Conservation (phyloP, 1,140 invertebrate species). For the Drosophila jambulina region DNA sequence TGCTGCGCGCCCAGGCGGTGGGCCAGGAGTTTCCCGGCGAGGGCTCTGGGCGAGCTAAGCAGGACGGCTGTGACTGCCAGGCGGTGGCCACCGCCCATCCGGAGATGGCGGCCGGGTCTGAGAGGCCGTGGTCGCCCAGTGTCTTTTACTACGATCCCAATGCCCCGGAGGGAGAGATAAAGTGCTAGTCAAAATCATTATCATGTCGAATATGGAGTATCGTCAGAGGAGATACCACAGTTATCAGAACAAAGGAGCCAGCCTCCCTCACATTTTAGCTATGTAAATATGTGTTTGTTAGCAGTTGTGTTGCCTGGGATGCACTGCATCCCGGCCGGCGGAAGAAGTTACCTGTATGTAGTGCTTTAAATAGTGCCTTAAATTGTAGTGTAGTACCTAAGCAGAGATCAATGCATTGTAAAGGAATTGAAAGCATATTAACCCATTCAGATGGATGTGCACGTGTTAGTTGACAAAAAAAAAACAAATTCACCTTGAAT, state of each 20-base stretch:
- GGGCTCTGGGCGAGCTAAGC: not conserved
- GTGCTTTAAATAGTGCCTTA: conserved; percentile 55
- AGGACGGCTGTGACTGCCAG: conserved; percentile 1
- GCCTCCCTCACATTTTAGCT: conserved; percentile 34
- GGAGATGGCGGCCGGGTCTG: conserved; percentile 55
- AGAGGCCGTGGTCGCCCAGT: conserved; percentile 66
- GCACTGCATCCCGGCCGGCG: conserved; percentile 8
- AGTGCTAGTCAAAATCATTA: conserved; percentile 69
- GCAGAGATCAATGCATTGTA: conserved; percentile 37
- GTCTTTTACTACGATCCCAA: conserved; percentile 71
- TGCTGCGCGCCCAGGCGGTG: conserved; percentile 61
- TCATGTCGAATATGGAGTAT: conserved; percentile 34
- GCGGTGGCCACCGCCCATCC: conserved; percentile 43
- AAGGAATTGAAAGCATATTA: conserved; percentile 34
- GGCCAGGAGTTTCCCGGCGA: conserved; percentile 59
- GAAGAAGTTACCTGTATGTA: conserved; percentile 41
- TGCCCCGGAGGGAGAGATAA: conserved; percentile 6
- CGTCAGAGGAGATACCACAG: conserved; percentile 8
- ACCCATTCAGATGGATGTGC: conserved; percentile 17
- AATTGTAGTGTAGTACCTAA: conserved; percentile 41
- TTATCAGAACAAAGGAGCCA: conserved; percentile 34
- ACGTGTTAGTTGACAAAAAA: conserved; percentile 40
- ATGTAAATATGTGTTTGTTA: conserved; percentile 40
- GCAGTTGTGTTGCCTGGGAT: conserved; percentile 25
- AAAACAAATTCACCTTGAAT: conserved; percentile 44